A percentile compares a stretch with the other conserved stretches of the same genome.
These are phyloP conservation scores for Garrulus glandarius DNA, from an alignment of 2,797 vertebrate genomes.

Conservation along the genomic window DNA sequence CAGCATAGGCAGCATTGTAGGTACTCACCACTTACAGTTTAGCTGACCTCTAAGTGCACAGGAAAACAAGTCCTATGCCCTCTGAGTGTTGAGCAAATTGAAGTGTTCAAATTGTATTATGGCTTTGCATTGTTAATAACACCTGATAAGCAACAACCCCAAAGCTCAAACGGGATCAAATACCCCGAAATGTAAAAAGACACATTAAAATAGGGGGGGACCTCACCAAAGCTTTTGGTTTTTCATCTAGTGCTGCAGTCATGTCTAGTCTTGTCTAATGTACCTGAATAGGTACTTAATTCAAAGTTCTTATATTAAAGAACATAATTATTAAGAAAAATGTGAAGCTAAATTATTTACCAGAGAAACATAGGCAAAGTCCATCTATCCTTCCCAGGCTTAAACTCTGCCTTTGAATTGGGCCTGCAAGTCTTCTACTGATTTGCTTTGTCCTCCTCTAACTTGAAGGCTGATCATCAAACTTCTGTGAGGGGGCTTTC, in stretches of 20 bases:
- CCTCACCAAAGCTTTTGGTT: not conserved
- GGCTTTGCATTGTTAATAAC: not conserved
- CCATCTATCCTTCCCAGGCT: not conserved
- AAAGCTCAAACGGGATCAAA: not conserved
- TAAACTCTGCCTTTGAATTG: not conserved
- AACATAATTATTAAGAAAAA: not conserved
- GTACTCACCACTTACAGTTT: not conserved
- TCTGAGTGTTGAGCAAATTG: not conserved
- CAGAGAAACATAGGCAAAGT: not conserved
- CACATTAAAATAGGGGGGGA: not conserved
- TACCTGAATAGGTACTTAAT: not conserved
- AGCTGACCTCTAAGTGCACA: not conserved
- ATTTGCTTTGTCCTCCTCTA: not conserved
- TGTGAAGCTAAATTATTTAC: not conserved
- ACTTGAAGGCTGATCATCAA: not conserved
- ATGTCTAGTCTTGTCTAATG: not conserved
- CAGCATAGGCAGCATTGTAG: not conserved
- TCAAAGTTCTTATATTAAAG: not conserved
- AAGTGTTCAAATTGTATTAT: not conserved
- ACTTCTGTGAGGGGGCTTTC: not conserved
- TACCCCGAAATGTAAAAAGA: not conserved
- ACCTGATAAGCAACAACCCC: not conserved
- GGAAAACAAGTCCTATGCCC: not conserved
- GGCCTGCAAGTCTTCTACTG: not conserved
- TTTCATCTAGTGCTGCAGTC: not conserved